phyloP scores from a whole-genome alignment of 2,888 invertebrate genomes.

The Sinopyrophorus schimmeli region DNA sequence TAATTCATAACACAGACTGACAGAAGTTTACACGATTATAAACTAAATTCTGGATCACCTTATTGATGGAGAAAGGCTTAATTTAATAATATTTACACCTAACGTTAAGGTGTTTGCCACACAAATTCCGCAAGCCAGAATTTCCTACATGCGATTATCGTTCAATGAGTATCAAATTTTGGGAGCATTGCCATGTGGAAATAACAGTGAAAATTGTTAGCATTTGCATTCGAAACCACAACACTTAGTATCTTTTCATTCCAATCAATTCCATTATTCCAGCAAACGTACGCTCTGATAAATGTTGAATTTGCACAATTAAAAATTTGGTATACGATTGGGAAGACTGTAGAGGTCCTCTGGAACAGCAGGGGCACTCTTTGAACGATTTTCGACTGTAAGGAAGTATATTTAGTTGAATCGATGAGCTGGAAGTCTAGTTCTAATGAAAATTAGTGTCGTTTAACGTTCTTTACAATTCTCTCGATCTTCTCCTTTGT shows the following conservation, averaged over 20 bases:
- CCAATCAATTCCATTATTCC: conserved; percentile 41
- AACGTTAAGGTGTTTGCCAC: conserved; percentile 17
- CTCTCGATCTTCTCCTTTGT: conserved; percentile 8
- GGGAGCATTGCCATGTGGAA: conserved; percentile 12
- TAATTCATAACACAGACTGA: conserved; percentile 39
- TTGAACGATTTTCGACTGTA: conserved; percentile 33
- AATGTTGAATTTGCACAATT: conserved; percentile 25
- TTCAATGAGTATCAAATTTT: conserved; percentile 32
- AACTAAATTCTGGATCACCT: conserved; percentile 33
- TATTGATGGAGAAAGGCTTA: conserved; percentile 31
- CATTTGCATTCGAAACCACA: conserved; percentile 40
- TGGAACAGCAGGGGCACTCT: conserved; percentile 31
- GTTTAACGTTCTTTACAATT: conserved; percentile 25
- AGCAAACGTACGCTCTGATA: conserved; percentile 21
- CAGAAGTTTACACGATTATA: conserved; percentile 31
- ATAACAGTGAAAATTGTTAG: conserved; percentile 31
- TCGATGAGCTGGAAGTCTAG: conserved; percentile 39
- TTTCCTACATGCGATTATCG: too few species aligned
- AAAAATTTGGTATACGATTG: conserved; percentile 18
- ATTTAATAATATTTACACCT: conserved; percentile 28
- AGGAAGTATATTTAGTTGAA: conserved; percentile 38
- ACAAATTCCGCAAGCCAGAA: too few species aligned
- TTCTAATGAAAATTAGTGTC: conserved; percentile 41
- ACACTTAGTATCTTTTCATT: conserved; percentile 41
- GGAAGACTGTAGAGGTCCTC: conserved; percentile 24